Evolutionary conservation across 2,888 invertebrate species (phyloP), one percentile per base, ranked within the genome.

Genomic region (Ceriagrion tenellum): DNA sequence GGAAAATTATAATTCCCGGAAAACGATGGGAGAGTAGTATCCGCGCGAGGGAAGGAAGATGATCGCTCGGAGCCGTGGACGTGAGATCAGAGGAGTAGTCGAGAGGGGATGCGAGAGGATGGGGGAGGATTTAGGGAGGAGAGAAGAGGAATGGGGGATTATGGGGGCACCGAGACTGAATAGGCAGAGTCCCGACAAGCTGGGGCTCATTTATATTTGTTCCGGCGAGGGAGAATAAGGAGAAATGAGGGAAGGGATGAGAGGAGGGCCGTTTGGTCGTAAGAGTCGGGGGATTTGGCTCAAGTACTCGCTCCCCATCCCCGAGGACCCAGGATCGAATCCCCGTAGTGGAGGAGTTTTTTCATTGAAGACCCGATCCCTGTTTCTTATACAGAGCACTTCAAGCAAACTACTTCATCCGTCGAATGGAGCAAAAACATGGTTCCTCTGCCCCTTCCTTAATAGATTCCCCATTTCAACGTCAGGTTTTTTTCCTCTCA

Each of bases 1-100:
- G 81, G 81, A 81, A 81, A 81, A 81, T 81, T 81, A 35, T 81
- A 81, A 81, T 81, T 81, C 81, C 30, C 81, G 81, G 81, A 81
- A 81, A 81, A 81, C 81, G 81, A 81, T 81, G 81, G 81, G 35
- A 81, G 12, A 81, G 81, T 81, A 81, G 35, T 13, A 81, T n/a
- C 26, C 69, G 69, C 26, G 69, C 69, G 81, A 18, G 35, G 35
- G 69, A 26, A 16, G 81, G 69, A n/a, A n/a, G 69, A 59, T 59
- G 10, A 69, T n/a, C n/a, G 69, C 26, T 35, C 47, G 47, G 8
- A 47, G 47, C 47, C 47, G 47, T 47, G 81, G 35, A 81, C 35
- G 81, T 81, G 30, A 35, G 81, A 30, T 81, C 30, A 81, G 81
- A 35, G 35, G 18, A 81, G 81, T 35, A 23, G 81, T 6, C 6